Evolutionary conservation across 2,797 vertebrate genomes (phyloP), one percentile per base, ranked within the genome.

Genomic region (Coregonus suidteri): DNA sequence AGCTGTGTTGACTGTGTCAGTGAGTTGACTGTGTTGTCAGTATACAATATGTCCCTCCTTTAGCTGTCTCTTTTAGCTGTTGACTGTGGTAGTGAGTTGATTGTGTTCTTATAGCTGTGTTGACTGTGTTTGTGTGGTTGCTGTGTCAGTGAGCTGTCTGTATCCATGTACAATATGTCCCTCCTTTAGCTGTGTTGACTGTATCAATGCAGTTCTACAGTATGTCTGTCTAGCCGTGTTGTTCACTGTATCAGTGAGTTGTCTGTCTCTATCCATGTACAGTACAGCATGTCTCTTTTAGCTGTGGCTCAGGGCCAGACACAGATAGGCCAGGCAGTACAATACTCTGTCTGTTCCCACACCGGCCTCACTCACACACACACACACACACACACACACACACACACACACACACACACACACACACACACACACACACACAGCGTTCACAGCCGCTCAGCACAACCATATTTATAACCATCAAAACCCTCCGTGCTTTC

Each of bases 311-410:
- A 18, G 76, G 85, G 88, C 90, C 88, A 90, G 87, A 84, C 82
- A 83, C 73, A 81, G 86, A 87, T 77, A 83, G 87, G 70, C 81
- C 77, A 20, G 77, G 77, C 77, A 76, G 78, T 80, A 91, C 87
- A 92, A 88, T 82, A 84, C 79, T 78, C 80, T 52, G 77, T 91
- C 89, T 92, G 88, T 91, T 90, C 87, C 86, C 84, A 88, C 77
- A 1, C 83, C 31, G 66, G 16, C 15, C 30, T 16, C 11, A 5
- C 30, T 37, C 30, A 68, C 25, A 68, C 67, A 35, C 34, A 69
- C 34, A 35, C 25, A 5, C 30, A 68, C 30, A 68, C 20, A 20
- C 20, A 20, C 25, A 68, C 67, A 35, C 34, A 69, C 34, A 35
- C 25, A 5, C 30, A 68, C 30, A 68, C 25, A 68, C 67, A 35